Conservation (phyloP, 2,888 invertebrate species). For the Theretra japonica region DNA sequence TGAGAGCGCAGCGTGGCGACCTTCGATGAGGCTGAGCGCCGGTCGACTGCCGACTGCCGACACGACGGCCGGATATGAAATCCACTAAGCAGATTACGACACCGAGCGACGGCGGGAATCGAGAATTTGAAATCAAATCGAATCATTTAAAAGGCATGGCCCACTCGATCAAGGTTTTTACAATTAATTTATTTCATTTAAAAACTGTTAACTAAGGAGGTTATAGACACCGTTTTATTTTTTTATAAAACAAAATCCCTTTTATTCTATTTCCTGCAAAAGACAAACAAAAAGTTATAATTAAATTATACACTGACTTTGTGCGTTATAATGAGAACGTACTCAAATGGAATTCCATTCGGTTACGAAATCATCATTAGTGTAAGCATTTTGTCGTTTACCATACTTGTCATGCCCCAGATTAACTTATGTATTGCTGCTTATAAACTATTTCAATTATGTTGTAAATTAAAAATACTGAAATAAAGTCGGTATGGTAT, state of each 20-base stretch:
- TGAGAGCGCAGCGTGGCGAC: slow-evolving; percentile 12
- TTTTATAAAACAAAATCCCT: no score
- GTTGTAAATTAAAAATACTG: background rate
- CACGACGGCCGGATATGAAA: slow-evolving; percentile 52
- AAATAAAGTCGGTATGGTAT: background rate
- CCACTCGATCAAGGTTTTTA: background rate
- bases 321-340: background rate
- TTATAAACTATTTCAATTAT: background rate
- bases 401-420: background rate
- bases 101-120: slow-evolving; percentile 28
- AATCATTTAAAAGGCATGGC: background rate
- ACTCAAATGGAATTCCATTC: background rate
- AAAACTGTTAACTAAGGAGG: background rate
- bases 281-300: background rate
- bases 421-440: background rate
- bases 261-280: no score
- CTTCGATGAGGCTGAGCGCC: slow-evolving; percentile 25
- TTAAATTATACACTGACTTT: background rate
- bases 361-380: slow-evolving; percentile 6
- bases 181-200: background rate
- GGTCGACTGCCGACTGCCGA: slow-evolving; percentile 6
- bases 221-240: no score
- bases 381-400: slow-evolving; percentile 6
- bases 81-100: slow-evolving; percentile 46
- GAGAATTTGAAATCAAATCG: background rate